Base-by-base conservation (phyloP, 2,888 invertebrate species). In the Aphodius sticticus region DNA sequence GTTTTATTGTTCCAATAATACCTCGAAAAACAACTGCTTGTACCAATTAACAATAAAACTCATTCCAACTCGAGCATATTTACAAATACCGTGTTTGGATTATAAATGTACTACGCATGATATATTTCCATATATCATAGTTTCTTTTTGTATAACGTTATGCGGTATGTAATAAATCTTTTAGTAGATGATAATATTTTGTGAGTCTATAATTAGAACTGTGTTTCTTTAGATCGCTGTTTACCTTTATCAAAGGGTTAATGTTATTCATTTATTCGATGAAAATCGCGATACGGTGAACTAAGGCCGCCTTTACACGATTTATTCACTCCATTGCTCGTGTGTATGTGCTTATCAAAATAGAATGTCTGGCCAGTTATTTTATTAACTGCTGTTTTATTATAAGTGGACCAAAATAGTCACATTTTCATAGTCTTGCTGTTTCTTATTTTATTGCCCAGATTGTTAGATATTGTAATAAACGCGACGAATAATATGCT, bases 221-320 rank as follows among this genome's bases (percentile, higher is more conserved):
- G 12, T 53, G 53, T 53, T 53, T 53, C 53, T 53, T 12, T 12
- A 53, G 53, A 53, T 53, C 53, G 53, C 3, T 9, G 53, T 53
- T 53, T 53, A 53, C 53, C 53, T 53, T 53, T 53, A 53, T 53
- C 53, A 53, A 53, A 53, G 53, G 53, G 53, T 53, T 53, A 53
- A 53, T 53, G 53, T 53, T 53, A 53, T 53, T 53, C 53, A 53
- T 53, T 53, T 53, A 53, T 53, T 53, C 53, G 53, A 12, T 2
- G 9, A 53, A 53, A 53, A 53, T 53, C 53, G 12, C 53, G 53
- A 53, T 53, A 53, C 53, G 53, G 53, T 53, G 9, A 53, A 53
- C 53, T 12, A 53, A 53, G 4, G 53, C 3, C 53, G 53, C 53
- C 4, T 7, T 53, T 53, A 12, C 9, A 53, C 2, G 53, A 53